These are phyloP conservation scores for Cheiracanthium punctorium DNA, from an alignment of 2,888 invertebrate species.

Conservation along the genomic window DNA sequence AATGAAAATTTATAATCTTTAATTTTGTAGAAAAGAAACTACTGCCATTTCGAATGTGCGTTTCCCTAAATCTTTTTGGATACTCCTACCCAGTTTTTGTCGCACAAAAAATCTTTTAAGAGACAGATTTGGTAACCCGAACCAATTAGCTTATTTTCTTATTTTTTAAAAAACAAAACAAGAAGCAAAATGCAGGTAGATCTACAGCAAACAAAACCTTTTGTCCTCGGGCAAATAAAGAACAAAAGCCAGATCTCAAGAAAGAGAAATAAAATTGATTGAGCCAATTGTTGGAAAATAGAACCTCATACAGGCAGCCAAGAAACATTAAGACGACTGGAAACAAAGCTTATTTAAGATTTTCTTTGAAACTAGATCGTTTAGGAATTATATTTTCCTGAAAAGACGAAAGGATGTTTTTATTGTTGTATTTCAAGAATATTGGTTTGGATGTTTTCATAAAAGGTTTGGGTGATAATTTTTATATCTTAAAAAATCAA, in stretches of 20 bases:
- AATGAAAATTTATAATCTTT: no score
- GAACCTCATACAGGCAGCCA: conserved; percentile 25
- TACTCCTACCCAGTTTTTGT: neutral
- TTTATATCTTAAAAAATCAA: neutral
- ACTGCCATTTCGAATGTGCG: no score
- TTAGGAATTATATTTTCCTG: conserved; percentile 12
- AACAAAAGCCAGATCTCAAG: conserved; percentile 14
- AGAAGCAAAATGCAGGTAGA: neutral
- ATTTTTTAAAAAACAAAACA: neutral
- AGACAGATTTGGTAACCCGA: conserved; percentile 18
- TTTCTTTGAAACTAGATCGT: conserved; percentile 17
- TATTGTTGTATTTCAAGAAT: neutral
- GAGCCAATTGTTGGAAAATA: conserved; percentile 52
- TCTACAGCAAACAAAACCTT: neutral
- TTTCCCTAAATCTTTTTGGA: no score
- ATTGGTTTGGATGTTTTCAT: neutral
- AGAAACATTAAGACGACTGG: conserved; percentile 13
- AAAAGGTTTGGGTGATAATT: neutral
- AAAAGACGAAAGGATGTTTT: conserved; percentile 1
- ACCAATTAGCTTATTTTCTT: conserved; percentile 16
- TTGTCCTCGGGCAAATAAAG: conserved; percentile 21
- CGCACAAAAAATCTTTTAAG: neutral
- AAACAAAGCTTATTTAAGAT: conserved; percentile 62
- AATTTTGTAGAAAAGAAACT: neutral
- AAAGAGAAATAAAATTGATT: conserved; percentile 28